Conservation (phyloP, 2,888 invertebrate species). For the Eupithecia inturbata region DNA sequence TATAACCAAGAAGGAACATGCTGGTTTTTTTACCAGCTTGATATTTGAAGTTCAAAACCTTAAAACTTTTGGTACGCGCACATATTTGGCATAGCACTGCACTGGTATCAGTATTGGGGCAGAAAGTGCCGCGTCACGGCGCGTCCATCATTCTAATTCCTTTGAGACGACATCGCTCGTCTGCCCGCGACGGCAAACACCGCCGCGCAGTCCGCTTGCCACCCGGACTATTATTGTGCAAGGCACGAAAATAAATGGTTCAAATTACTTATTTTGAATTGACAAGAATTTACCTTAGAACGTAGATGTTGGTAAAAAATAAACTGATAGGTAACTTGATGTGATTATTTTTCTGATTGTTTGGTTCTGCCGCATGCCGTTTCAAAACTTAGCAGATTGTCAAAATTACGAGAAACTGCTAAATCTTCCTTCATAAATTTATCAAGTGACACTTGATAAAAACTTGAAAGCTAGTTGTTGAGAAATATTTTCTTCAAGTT, state of each 20-base stretch:
- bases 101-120: slow-evolving; percentile 19
- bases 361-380: no score
- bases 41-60: not conserved
- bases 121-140: slow-evolving; percentile 67
- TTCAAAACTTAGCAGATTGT: not conserved
- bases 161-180: slow-evolving; percentile 76
- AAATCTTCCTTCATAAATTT: not conserved
- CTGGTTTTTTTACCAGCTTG: not conserved
- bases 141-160: slow-evolving; percentile 77
- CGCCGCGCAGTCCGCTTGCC: slow-evolving; percentile 31
- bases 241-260: not conserved
- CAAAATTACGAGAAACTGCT: not conserved
- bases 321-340: not conserved
- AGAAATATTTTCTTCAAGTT: not conserved
- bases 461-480: not conserved
- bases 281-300: not conserved
- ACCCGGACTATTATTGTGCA: slow-evolving; percentile 5
- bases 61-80: not conserved
- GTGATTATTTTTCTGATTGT: not conserved
- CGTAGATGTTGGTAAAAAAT: not conserved
- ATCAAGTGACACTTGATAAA: no score
- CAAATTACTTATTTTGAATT: not conserved
- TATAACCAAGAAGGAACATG: not conserved
- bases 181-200: slow-evolving; percentile 45
- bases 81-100: slow-evolving; percentile 14